A percentile compares a stretch with the other conserved stretches of the same genome.
These are phyloP conservation scores for Enteromius paludinosus DNA, from an alignment of 2,797 vertebrate species.

Conservation along the genomic window DNA sequence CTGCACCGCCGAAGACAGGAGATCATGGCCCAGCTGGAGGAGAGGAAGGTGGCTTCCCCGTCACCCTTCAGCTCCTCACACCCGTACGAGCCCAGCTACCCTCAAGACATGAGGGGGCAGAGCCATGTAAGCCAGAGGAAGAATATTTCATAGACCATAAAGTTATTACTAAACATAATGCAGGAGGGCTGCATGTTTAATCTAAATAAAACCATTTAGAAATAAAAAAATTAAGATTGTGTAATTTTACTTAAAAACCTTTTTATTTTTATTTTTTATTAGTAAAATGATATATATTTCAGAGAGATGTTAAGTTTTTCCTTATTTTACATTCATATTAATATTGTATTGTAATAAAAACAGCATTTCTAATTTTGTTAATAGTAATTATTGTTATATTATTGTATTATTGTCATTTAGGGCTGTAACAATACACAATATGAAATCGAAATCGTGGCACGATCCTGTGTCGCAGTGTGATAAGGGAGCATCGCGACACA, in stretches of 20 bases:
- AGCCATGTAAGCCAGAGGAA: slow-evolving; percentile 50
- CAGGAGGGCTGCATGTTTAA: neutral
- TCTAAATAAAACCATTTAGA: neutral
- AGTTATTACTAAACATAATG: neutral
- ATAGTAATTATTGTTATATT: neutral
- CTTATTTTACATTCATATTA: neutral
- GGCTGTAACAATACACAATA: too few relatives aligned
- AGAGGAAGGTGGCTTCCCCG: slow-evolving; percentile 94
- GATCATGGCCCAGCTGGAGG: slow-evolving; percentile 95
- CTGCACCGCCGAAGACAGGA: slow-evolving; percentile 93
- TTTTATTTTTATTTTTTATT: neutral
- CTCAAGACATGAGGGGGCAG: slow-evolving; percentile 82
- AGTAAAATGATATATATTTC: neutral
- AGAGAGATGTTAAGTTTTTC: neutral
- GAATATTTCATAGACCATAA: neutral
- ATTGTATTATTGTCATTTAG: neutral
- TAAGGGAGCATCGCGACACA: too few relatives aligned
- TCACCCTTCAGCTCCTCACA: slow-evolving; percentile 93
- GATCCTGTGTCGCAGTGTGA: too few relatives aligned
- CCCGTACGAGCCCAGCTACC: slow-evolving; percentile 88
- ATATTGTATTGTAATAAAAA: neutral
- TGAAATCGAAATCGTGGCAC: too few relatives aligned
- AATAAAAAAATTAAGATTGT: neutral
- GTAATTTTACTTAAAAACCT: neutral
- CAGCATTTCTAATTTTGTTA: neutral